Evolutionary conservation across 2,888 invertebrate species (phyloP).

Genomic region (Arge pagana): DNA sequence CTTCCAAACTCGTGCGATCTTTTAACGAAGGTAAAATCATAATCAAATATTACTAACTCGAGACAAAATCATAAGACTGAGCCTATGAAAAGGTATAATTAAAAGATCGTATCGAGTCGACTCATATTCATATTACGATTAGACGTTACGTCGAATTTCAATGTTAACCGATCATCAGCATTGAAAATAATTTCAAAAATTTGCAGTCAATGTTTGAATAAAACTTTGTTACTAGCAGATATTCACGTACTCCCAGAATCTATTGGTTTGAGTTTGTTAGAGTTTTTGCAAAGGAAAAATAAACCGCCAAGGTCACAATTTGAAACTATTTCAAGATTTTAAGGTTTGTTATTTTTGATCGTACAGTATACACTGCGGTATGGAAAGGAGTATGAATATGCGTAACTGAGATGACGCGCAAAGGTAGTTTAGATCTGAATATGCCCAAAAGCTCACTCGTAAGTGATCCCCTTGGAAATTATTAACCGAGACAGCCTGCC

Average conservation of each 20-base stretch:
- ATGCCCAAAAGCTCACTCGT: slow-evolving; percentile 44
- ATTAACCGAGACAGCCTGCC: slow-evolving; percentile 46
- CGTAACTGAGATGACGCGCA: slow-evolving; percentile 36
- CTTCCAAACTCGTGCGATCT: slow-evolving; percentile 17
- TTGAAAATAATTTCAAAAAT: not conserved
- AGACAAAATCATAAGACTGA: slow-evolving; percentile 51
- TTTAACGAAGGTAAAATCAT: slow-evolving; percentile 6
- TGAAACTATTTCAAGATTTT: not conserved
- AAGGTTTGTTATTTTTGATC: too few species aligned
- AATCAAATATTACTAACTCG: slow-evolving; percentile 18
- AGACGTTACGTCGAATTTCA: too few species aligned
- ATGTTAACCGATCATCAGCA: too few species aligned
- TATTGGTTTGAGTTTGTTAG: slow-evolving; percentile 23
- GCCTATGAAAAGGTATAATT: slow-evolving; percentile 42
- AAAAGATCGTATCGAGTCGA: slow-evolving; percentile 28
- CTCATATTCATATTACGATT: slow-evolving; percentile 23
- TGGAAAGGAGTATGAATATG: slow-evolving; percentile 43
- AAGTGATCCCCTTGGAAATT: slow-evolving; percentile 34
- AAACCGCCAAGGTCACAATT: slow-evolving; percentile 8
- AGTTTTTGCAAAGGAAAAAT: slow-evolving; percentile 10
- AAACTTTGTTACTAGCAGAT: too few species aligned
- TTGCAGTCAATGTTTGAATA: too few species aligned
- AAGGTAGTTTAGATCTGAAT: slow-evolving; percentile 44
- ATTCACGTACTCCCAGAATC: slow-evolving; percentile 14
- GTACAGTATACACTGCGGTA: too few species aligned